Conservation (phyloP, 2,797 vertebrate genomes). For the Acropternis orthonyx region DNA sequence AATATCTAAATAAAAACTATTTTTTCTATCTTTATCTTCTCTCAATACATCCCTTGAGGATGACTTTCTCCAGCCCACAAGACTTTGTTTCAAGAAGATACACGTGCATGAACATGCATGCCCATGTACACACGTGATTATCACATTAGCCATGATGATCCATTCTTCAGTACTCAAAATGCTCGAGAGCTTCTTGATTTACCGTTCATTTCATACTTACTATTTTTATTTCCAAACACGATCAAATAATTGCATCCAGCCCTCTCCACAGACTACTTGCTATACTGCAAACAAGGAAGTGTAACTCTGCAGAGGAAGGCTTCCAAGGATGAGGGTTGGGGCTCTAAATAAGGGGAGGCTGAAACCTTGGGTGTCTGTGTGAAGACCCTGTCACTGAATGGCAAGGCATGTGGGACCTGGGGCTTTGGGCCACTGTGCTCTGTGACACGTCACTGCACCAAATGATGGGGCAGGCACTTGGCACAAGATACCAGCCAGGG, state of each 20-base stretch:
- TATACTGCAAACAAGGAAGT: neutral
- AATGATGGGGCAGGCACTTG: rapidly evolving
- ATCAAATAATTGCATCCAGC: neutral
- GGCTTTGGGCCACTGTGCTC: rapidly evolving
- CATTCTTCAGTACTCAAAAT: neutral
- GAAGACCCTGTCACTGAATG: rapidly evolving
- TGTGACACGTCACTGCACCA: rapidly evolving
- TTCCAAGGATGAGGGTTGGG: neutral
- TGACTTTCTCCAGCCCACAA: neutral
- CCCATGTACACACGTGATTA: neutral
- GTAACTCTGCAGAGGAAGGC: neutral
- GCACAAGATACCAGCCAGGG: rapidly evolving
- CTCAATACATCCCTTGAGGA: neutral
- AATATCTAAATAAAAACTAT: neutral
- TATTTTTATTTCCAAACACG: neutral
- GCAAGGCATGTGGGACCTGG: neutral
- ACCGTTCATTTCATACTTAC: neutral
- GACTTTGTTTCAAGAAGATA: neutral
- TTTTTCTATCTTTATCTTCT: neutral
- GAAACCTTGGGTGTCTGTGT: neutral
- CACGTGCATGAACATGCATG: neutral
- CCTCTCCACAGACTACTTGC: neutral
- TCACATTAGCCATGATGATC: neutral
- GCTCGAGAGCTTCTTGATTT: neutral
- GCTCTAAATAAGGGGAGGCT: neutral